These are phyloP conservation scores for Spheniscus mendiculus DNA, from an alignment of 2,113 vertebrate genomes.

Conservation along the genomic window DNA sequence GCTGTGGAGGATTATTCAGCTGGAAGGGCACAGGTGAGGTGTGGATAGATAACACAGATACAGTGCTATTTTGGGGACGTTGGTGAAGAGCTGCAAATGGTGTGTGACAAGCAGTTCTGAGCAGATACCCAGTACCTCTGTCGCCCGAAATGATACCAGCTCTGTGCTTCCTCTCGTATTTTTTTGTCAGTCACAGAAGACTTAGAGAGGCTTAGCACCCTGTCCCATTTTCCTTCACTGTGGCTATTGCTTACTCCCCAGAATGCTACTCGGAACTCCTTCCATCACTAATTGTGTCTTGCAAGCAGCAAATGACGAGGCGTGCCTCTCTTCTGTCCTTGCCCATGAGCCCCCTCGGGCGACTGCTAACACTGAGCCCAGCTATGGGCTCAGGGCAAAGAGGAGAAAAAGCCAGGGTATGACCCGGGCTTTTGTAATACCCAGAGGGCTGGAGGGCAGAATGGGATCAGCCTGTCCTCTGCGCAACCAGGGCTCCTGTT, in stretches of 20 bases:
- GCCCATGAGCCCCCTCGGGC: fast-evolving
- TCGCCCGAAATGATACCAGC: background rate
- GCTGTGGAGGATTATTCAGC: background rate
- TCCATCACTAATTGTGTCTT: fast-evolving
- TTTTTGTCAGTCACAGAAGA: background rate
- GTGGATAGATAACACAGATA: background rate
- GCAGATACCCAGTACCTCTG: background rate
- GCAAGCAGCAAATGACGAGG: background rate
- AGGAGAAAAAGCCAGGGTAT: too few species aligned
- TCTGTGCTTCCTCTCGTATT: background rate
- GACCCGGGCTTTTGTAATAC: fast-evolving
- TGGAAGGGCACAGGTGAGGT: slow-evolving; percentile 41
- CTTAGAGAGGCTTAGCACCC: background rate
- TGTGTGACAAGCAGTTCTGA: background rate
- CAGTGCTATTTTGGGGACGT: background rate
- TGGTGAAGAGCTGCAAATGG: background rate
- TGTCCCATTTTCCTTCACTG: fast-evolving
- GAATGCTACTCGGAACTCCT: fast-evolving
- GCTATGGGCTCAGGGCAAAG: background rate
- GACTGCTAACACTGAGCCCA: background rate
- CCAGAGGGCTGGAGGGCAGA: background rate
- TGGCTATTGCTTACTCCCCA: background rate
- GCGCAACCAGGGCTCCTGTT: background rate
- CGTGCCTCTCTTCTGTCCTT: background rate
- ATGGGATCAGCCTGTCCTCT: background rate